A percentile compares a stretch with the other conserved stretches of the same genome.
These are phyloP conservation scores for Sebastes taczanowskii DNA, from an alignment of 2,797 vertebrate genomes.

Conservation along the genomic window DNA sequence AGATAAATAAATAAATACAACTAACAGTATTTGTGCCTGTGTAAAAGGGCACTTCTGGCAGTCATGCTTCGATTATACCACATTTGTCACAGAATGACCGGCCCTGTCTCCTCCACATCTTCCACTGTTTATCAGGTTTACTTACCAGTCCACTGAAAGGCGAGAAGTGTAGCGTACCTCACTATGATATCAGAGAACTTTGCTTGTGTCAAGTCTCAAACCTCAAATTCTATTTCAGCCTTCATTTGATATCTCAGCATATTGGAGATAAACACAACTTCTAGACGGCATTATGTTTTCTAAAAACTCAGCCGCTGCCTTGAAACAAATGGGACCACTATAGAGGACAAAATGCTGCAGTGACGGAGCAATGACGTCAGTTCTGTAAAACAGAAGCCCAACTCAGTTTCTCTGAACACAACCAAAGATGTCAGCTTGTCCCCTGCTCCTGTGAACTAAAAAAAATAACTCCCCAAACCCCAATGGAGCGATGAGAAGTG, in stretches of 20 bases:
- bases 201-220: constrained; percentile 10
- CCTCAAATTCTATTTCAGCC: constrained; percentile 35
- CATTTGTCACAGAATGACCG: constrained; percentile 16
- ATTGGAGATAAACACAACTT: constrained; percentile 22
- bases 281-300: constrained; percentile 11
- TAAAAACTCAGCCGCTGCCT: background rate
- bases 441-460: constrained; percentile 28
- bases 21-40: background rate
- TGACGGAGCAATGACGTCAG: background rate
- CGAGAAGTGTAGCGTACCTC: background rate
- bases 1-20: too few relatives aligned
- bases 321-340: constrained; percentile 15
- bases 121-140: background rate
- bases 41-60: background rate
- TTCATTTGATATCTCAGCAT: constrained; percentile 27
- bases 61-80: background rate
- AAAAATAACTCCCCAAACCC: constrained; percentile 17
- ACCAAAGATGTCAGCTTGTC: constrained; percentile 37
- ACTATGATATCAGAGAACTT: background rate
- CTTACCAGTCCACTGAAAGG: background rate
- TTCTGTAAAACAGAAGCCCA: background rate
- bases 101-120: constrained; percentile 1
- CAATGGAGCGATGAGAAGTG: constrained; percentile 29
- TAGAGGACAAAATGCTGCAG: constrained; percentile 8
- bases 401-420: constrained; percentile 5